Evolutionary conservation across 1,140 invertebrate species (phyloP), one percentile per base, ranked within the genome.

Genomic region (Brachionus koreanus): DNA sequence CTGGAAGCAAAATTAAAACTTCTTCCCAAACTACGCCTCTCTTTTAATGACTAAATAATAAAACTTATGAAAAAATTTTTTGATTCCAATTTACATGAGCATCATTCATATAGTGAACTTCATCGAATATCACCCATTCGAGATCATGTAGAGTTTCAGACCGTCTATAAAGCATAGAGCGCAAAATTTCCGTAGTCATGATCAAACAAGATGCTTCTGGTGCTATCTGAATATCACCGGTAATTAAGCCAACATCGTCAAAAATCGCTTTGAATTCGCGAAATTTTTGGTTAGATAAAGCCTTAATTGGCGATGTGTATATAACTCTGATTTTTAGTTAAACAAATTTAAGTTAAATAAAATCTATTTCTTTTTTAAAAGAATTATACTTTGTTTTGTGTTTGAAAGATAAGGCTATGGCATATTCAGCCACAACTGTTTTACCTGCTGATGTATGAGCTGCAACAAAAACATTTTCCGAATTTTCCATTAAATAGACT

Each of bases 1-100:
- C 91, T 0, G 97, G 97, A 46, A 99, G 87, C 86, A 99, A 91
- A 85, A 99, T 99, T 0, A 99, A 90, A 1, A 97, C 95, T 89
- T 99, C 97, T 89, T 99, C 98, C 97, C 98, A 99, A 1, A 99
- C 97, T 85, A 99, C 96, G 16, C 98, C 98, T 84, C 98, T 90
- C 91, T 94, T n/a, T n/a, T n/a, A n/a, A n/a, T n/a, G n/a, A n/a
- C n/a, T n/a, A n/a, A n/a, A n/a, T n/a, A n/a, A n/a, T n/a, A n/a
- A n/a, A n/a, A n/a, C n/a, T n/a, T n/a, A n/a, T n/a, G n/a, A n/a
- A 69, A 65, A 39, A n/a, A 9, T 49, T 82, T 5, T 52, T 12
- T 1, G 6, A 63, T 63, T 37, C 4, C 2, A 10, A 33, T 61
- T 42, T 87, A 94, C 93, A 89, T 98, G 96, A 72, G 93, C 91